Evolutionary conservation across 1,140 invertebrate genomes (phyloP).

Genomic region (Teleopsis dalmanni): DNA sequence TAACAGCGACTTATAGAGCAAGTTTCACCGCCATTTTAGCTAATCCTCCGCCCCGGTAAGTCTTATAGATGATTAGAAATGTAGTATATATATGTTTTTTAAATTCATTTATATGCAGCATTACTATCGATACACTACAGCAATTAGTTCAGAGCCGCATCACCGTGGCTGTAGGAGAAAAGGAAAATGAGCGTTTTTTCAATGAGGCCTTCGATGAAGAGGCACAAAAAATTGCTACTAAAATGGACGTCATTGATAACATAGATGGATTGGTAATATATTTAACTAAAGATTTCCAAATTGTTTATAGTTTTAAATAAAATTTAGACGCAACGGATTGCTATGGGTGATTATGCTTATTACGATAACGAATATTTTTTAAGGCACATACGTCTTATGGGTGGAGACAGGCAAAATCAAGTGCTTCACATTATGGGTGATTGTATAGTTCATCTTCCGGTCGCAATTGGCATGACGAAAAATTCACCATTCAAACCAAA

Average conservation of each 20-base stretch:
- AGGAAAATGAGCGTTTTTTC: conserved; percentile 62
- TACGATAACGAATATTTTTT: conserved; percentile 73
- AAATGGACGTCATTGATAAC: conserved; percentile 55
- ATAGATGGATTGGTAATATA: conserved; percentile 49
- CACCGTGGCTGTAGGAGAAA: conserved; percentile 59
- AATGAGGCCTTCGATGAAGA: conserved; percentile 56
- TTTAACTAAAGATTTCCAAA: background rate
- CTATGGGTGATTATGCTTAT: conserved; percentile 63
- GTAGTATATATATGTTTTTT: background rate
- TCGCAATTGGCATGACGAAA: conserved; percentile 70
- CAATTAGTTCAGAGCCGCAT: conserved; percentile 58
- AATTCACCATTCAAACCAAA: conserved; percentile 68
- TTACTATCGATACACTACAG: conserved; percentile 67
- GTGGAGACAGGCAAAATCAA: conserved; percentile 45
- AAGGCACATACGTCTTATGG: conserved; percentile 53
- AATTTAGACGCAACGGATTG: conserved; percentile 48
- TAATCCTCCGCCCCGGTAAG: conserved; percentile 60
- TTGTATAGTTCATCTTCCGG: conserved; percentile 70
- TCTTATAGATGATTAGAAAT: background rate
- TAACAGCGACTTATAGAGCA: conserved; percentile 68
- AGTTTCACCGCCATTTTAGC: conserved; percentile 76
- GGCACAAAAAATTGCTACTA: conserved; percentile 56
- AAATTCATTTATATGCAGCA: conserved; percentile 39
- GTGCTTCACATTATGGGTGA: conserved; percentile 72
- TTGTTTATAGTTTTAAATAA: background rate